Evolutionary conservation across 2,797 vertebrate species (phyloP).

Genomic region (Malacoraja senta): DNA sequence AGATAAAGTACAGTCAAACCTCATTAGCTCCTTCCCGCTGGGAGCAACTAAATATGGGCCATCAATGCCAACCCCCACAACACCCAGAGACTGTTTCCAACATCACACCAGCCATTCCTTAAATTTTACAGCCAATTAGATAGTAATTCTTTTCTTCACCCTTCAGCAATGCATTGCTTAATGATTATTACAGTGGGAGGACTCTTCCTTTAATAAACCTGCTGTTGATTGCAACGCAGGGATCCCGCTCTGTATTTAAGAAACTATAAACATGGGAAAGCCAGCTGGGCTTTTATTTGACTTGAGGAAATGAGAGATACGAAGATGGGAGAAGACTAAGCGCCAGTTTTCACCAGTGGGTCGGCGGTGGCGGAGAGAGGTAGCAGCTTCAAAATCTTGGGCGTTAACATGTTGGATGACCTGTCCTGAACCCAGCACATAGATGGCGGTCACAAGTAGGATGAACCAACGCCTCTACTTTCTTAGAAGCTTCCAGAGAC

Average conservation of each 20-base stretch:
- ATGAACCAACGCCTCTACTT: too few relatives aligned
- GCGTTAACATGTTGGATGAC: too few relatives aligned
- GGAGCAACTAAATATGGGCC: background rate
- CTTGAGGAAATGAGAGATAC: background rate
- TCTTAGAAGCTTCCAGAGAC: too few relatives aligned
- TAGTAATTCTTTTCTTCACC: background rate
- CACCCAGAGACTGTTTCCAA: background rate
- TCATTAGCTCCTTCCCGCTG: background rate
- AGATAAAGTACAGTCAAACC: background rate
- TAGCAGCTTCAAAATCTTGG: too few relatives aligned
- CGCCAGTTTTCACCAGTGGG: too few relatives aligned
- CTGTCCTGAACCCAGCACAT: too few relatives aligned
- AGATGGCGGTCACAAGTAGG: too few relatives aligned
- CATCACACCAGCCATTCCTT: background rate
- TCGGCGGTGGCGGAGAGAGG: too few relatives aligned
- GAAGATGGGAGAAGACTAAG: too few relatives aligned
- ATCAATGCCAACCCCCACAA: background rate
- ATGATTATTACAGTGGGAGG: slow-evolving; percentile 30
- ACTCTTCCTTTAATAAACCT: background rate
- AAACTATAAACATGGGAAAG: background rate
- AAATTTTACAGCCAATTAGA: slow-evolving; percentile 32
- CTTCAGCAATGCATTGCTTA: slow-evolving; percentile 19
- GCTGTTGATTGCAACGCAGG: background rate
- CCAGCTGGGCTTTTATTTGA: background rate
- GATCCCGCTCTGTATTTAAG: background rate